These are phyloP conservation scores for Microcebus ravelobensis DNA, from an alignment of 2,113 vertebrate species.

Conservation along the genomic window DNA sequence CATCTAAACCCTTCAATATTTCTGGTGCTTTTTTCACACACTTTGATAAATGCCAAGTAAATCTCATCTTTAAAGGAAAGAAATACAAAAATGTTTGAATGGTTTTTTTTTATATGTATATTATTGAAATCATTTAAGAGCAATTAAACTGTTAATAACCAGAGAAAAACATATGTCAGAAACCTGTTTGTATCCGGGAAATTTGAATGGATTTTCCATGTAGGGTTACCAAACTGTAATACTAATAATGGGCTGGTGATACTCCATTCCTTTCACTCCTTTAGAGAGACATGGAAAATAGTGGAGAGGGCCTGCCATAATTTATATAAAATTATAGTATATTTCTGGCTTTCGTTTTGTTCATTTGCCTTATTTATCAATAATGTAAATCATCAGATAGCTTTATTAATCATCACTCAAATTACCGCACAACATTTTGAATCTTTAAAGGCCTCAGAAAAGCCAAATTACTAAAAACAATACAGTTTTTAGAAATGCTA, in stretches of 20 bases:
- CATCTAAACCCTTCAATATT: neutral
- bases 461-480: neutral
- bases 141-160: conserved; percentile 1
- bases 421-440: neutral
- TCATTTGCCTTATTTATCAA: neutral
- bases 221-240: neutral
- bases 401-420: neutral
- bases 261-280: neutral
- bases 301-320: neutral
- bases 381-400: neutral
- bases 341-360: neutral
- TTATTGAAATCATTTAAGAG: conserved; percentile 21
- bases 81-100: neutral
- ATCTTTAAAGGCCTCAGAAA: neutral
- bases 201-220: neutral
- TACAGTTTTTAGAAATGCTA: neutral
- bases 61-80: conserved; percentile 13
- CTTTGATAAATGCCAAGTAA: conserved; percentile 41
- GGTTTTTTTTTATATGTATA: neutral
- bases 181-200: neutral
- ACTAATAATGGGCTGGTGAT: neutral
- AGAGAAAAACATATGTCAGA: neutral
- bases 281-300: neutral
- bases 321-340: neutral
- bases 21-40: neutral